Evolutionary conservation across 2,797 vertebrate genomes (phyloP).

Genomic region (Hirundo rustica): DNA sequence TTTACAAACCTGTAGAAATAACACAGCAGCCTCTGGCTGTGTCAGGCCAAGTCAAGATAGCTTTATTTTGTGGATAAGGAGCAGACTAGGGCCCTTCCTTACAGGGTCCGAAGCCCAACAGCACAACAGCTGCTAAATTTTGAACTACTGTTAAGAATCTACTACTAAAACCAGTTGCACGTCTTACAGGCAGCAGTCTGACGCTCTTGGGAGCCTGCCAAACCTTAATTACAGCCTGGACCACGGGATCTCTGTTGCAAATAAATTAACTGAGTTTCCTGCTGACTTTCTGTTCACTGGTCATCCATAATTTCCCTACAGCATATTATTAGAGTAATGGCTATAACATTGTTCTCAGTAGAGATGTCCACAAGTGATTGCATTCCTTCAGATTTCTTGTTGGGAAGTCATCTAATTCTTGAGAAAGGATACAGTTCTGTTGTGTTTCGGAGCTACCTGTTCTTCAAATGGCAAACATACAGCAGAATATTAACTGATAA

Average conservation of each 20-base stretch:
- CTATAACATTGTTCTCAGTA: not conserved
- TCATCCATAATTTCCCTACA: not conserved
- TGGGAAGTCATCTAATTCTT: not conserved
- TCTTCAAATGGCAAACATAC: not conserved
- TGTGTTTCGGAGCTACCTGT: not conserved
- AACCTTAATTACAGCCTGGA: not conserved
- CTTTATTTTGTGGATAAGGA: not conserved
- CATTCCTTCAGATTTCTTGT: not conserved
- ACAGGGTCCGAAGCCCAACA: not conserved
- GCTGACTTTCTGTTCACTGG: conserved; percentile 12
- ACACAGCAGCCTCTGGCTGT: not conserved
- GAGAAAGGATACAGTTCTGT: not conserved
- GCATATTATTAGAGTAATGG: not conserved
- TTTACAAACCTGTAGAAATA: not conserved
- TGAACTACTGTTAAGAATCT: not conserved
- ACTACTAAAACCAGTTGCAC: not conserved
- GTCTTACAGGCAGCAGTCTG: not conserved
- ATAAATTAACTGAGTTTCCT: conserved; percentile 16
- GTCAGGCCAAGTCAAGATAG: not conserved
- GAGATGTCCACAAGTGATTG: not conserved
- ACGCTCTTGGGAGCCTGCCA: not conserved
- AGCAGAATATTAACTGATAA: not conserved
- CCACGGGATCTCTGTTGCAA: not conserved
- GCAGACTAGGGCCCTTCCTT: not conserved
- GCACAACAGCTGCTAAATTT: not conserved